Conservation (phyloP, 2,888 invertebrate species). For the Sarcophaga subvicina region DNA sequence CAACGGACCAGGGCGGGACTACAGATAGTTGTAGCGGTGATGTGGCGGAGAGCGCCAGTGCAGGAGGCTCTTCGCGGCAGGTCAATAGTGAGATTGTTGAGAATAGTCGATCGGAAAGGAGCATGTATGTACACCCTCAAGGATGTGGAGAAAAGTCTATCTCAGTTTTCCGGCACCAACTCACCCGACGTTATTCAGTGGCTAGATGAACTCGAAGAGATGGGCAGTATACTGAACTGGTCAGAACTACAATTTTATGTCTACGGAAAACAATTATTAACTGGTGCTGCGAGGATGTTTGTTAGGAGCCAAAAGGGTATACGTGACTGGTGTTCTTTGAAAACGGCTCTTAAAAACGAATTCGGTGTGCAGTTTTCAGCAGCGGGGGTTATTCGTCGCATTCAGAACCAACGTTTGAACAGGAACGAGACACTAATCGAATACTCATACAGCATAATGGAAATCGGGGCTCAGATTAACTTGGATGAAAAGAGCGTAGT, state of each 20-base stretch:
- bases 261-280: slow-evolving; percentile 42
- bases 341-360: background rate
- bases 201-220: too few species aligned
- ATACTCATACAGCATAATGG: too few species aligned
- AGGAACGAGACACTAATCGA: too few species aligned
- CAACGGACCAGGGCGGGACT: too few species aligned
- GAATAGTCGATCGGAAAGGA: background rate
- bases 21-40: background rate
- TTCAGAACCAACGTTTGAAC: too few species aligned
- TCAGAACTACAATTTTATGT: slow-evolving; percentile 17
- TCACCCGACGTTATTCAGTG: too few species aligned
- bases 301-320: slow-evolving; percentile 45
- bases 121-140: background rate
- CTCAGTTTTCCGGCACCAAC: too few species aligned
- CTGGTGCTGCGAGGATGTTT: slow-evolving; percentile 55
- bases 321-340: slow-evolving; percentile 45
- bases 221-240: background rate
- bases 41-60: background rate
- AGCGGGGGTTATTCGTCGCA: slow-evolving; percentile 43
- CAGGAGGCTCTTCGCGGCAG: background rate
- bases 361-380: slow-evolving; percentile 18
- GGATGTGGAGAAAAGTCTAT: too few species aligned
- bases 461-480: too few species aligned
- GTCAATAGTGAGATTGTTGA: background rate
- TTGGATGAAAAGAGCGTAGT: slow-evolving; percentile 39